Evolutionary conservation across 2,797 vertebrate genomes (phyloP).

Genomic region (Acanthis flammea): DNA sequence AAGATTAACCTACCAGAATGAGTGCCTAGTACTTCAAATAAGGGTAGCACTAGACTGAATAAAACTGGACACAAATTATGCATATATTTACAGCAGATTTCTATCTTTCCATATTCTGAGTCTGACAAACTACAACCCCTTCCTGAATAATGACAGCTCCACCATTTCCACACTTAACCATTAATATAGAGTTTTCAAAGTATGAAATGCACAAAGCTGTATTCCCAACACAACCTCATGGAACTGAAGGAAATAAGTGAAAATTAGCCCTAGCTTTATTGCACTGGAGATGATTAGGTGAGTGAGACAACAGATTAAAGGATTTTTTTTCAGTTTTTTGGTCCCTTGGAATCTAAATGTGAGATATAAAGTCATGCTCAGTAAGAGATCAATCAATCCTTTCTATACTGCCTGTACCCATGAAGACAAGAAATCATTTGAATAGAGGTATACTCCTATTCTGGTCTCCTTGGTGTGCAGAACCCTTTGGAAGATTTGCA

Average conservation of each 20-base stretch:
- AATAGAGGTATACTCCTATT: neutral
- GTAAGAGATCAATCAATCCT: neutral
- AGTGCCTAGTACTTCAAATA: slow-evolving; percentile 8
- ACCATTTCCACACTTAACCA: neutral
- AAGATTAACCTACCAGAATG: neutral
- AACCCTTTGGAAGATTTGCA: neutral
- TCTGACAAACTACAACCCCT: neutral
- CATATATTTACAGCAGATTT: neutral
- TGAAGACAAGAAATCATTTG: neutral
- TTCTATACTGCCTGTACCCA: neutral
- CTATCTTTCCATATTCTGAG: neutral
- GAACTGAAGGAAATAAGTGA: neutral
- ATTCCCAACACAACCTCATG: neutral
- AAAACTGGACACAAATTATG: neutral
- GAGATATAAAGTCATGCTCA: neutral
- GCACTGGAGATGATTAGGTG: neutral
- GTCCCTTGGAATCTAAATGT: neutral
- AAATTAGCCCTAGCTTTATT: neutral
- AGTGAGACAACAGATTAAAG: neutral
- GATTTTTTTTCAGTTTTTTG: neutral
- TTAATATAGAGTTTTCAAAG: neutral
- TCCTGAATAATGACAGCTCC: neutral
- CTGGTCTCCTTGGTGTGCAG: neutral
- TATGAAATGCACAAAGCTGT: neutral
- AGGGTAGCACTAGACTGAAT: slow-evolving; percentile 12